Evolutionary conservation across 2,888 invertebrate genomes (phyloP).

Genomic region (Leucophenga montana): DNA sequence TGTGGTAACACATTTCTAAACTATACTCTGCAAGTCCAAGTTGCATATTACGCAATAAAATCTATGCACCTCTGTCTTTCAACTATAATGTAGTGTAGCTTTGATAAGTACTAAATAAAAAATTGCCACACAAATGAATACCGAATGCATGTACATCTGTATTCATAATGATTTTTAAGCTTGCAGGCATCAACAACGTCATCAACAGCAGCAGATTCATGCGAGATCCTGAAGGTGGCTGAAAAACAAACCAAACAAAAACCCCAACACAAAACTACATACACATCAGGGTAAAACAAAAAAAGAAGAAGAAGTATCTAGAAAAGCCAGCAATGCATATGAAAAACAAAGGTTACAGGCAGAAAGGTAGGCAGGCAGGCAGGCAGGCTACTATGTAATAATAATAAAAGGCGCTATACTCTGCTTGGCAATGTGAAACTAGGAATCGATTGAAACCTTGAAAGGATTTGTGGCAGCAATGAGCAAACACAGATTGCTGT

Average conservation of each 20-base stretch:
- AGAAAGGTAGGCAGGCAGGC: constrained; percentile 3
- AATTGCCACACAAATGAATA: background rate
- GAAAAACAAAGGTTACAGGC: constrained; percentile 7
- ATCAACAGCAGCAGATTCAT: background rate
- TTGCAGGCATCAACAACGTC: constrained; percentile 1
- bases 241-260: background rate
- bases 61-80: background rate
- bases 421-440: too few species aligned
- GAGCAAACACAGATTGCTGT: too few species aligned
- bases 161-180: background rate
- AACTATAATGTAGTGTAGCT: too few species aligned
- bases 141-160: background rate
- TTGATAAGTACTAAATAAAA: constrained; percentile 3
- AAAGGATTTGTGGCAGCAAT: too few species aligned
- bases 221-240: background rate
- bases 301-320: constrained; percentile 34
- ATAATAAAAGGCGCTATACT: too few species aligned
- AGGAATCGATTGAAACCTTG: too few species aligned
- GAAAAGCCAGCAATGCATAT: constrained; percentile 24
- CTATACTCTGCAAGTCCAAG: too few species aligned
- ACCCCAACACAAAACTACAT: background rate
- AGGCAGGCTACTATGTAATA: background rate
- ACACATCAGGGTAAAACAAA: background rate
- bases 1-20: too few species aligned
- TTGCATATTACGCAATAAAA: background rate